Evolutionary conservation across 2,113 vertebrate genomes (phyloP).

Genomic region (Elaphurus davidianus): DNA sequence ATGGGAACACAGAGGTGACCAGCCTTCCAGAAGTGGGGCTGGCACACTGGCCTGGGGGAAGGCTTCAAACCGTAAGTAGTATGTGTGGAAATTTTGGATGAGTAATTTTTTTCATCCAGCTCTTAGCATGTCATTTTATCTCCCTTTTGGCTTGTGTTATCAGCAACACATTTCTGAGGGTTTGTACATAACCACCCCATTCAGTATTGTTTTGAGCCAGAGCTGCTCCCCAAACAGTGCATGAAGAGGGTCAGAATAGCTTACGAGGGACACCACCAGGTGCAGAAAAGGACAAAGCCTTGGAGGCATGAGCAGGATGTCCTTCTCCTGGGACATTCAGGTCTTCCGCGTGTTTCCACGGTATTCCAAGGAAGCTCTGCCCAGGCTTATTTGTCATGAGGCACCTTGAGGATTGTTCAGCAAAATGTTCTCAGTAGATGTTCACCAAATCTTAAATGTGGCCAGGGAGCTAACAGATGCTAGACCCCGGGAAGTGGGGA

Average conservation of each 20-base stretch:
- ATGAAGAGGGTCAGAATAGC: not conserved
- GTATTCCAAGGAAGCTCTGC: not conserved
- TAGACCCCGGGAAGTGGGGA: not conserved
- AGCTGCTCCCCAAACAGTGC: not conserved
- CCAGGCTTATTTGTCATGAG: fast-evolving
- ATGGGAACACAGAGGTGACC: not conserved
- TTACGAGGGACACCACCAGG: not conserved
- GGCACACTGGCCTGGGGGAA: slow-evolving; percentile 7
- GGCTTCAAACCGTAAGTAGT: slow-evolving; percentile 66
- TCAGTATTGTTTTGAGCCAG: slow-evolving; percentile 34
- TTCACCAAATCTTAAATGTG: not conserved
- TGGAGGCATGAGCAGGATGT: fast-evolving
- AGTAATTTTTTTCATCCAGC: slow-evolving; percentile 49
- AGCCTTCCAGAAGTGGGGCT: slow-evolving; percentile 33
- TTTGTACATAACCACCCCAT: slow-evolving; percentile 65
- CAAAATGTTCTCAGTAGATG: not conserved
- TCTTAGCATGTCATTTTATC: slow-evolving; percentile 58
- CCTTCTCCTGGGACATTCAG: not conserved
- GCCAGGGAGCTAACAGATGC: not conserved
- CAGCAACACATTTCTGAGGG: slow-evolving; percentile 69
- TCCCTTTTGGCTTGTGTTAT: slow-evolving; percentile 72
- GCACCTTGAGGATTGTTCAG: not conserved
- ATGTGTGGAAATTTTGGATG: slow-evolving; percentile 72
- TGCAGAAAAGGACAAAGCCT: not conserved
- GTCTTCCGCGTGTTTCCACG: fast-evolving